A percentile compares a stretch with the other conserved stretches of the same genome.
Evolutionary conservation across 2,888 invertebrate species (phyloP).

Genomic region (Cremastinae sp.): DNA sequence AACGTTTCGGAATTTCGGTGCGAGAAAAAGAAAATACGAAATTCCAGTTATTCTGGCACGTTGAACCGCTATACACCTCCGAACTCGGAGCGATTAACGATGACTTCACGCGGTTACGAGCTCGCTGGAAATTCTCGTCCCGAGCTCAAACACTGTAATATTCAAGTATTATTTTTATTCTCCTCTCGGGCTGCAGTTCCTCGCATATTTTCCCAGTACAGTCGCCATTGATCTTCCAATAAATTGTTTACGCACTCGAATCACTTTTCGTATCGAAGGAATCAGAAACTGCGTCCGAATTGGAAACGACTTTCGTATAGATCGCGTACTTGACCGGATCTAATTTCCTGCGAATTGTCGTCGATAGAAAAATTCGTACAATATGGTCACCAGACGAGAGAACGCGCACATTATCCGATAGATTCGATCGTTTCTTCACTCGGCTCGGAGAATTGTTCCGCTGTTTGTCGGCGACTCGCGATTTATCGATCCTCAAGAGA

Average conservation of each 20-base stretch:
- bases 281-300: too few relatives aligned
- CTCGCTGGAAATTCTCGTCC: slow-evolving; percentile 26
- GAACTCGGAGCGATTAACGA: slow-evolving; percentile 24
- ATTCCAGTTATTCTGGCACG: slow-evolving; percentile 10
- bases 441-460: too few relatives aligned
- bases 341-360: too few relatives aligned
- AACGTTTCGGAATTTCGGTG: not conserved
- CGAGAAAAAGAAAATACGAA: not conserved
- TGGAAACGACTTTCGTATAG: too few relatives aligned
- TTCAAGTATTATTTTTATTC: slow-evolving; percentile 14
- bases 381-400: too few relatives aligned
- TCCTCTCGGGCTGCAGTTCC: slow-evolving; percentile 19
- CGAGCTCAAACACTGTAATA: slow-evolving; percentile 18
- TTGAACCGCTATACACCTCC: slow-evolving; percentile 18
- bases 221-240: slow-evolving; percentile 4
- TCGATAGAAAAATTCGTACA: too few relatives aligned
- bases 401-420: slow-evolving; percentile 16
- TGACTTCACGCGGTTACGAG: slow-evolving; percentile 41
- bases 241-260: slow-evolving; percentile 27
- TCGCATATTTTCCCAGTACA: slow-evolving; percentile 10
- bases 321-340: too few relatives aligned
- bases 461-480: slow-evolving; percentile 6
- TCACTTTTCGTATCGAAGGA: not conserved
- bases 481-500: slow-evolving; percentile 4
- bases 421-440: not conserved